Base-by-base conservation (phyloP, 2,888 invertebrate genomes). In the Palloptera scutellata region DNA sequence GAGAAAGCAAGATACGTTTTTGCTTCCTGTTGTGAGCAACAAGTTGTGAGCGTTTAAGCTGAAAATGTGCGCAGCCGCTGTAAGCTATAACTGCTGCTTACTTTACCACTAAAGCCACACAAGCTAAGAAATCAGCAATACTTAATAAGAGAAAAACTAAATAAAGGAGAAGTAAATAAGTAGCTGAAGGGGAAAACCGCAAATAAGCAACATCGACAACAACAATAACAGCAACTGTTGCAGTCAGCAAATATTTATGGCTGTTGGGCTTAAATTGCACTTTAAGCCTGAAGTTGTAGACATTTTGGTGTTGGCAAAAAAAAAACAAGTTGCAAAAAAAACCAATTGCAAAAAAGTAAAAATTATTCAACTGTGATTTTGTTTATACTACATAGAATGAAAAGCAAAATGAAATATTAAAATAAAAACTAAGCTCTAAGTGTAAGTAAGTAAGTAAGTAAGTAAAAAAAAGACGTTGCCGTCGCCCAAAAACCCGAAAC, bases 401-500 rank as follows among this genome's bases (percentile, higher is more conserved):
- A 48, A 48, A 5, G 15, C 1, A 48, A 48, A 48, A 48, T 43
- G 45, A 43, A 40, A 59, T 42, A 9, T 42, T 30, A 52, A 19
- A 59, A 59, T 30, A 4, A 30, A 30, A 30, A 30, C 30, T 30
- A 4, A 30, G 6, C 30, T 30, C 30, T 30, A 30, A 30, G 30
- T 30, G 30, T 30, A 30, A 30, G 30, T 30, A 30, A 30, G 30
- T 30, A 30, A 30, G 30, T 30, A 6, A 30, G 30, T 30, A 30
- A 51, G 20, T 40, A 5, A 30, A 51, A n/a, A 19, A 20, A 51
- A 41, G 52, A 45, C 54, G 13, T 19, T 42, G 15, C 41, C 17
- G 52, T n/a, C 51, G 53, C 17, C 60, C 60, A 61, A 71, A 72
- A 73, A 73, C 78, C 82, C 79, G 78, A 81, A 81, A 81, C 81